Base-by-base conservation (phyloP, 2,113 vertebrate genomes). In the Heptranchias perlo region DNA sequence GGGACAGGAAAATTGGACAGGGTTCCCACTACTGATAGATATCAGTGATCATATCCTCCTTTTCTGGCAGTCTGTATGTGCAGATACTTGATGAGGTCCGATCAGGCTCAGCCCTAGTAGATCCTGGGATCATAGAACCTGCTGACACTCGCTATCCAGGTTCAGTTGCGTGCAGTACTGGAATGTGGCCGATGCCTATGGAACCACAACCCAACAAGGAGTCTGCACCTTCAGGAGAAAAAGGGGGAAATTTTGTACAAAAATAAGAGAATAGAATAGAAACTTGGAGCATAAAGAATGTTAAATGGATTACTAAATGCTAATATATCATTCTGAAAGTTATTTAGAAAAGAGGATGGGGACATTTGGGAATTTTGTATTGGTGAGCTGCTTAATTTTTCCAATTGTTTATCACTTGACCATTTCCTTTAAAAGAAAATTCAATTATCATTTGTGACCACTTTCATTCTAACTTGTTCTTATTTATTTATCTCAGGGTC, bases 401-500 rank as follows among this genome's bases (percentile, higher is more conserved):
- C n/a, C 7, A 76, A 3, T 96, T 78, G 65, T 58, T 35, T 7
- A 44, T 49, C 69, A 84, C n/a, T 25, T 58, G 44, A n/a, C 21
- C 0, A 11, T 78, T 69, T 95, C 44, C 47, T 73, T 96, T 78
- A 62, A 93, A 64, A 93, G 58, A 39, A 93, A 62, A 0, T 11
- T 58, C 3, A 35, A 3, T 91, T 61, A 39, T 39, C 16, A 62
- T 35, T 62, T 62, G 23, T 93, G 35, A 62, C 18, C 16, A n/a
- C 58, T 49, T 95, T 69, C 65, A 52, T 31, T 95, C 65, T 73
- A 52, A 95, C 44, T 95, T 13, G 8, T 47, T 91, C 8, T 58
- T n/a, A n/a, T n/a, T 3, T 39, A 52, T 47, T 69, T 69, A 82
- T 94, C 96, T 14, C 96, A 99, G 99, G 99, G 95, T 99, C 99